phyloP scores from a whole-genome alignment of 2,797 vertebrate genomes.

The Alcedo quadribrachys region DNA sequence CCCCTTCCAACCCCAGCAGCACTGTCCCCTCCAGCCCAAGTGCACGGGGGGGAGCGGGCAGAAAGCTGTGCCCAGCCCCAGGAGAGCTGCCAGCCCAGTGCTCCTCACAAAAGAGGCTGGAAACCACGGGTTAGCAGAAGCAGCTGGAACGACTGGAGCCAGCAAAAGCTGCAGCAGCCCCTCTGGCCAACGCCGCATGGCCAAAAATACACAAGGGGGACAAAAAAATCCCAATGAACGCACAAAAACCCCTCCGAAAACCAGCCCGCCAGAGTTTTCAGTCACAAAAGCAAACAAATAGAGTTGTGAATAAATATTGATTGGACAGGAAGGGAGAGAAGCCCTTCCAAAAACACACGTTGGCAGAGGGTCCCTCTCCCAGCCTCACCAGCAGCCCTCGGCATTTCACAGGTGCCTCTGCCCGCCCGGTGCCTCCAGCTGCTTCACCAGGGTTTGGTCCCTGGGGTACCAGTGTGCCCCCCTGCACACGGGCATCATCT shows the following conservation, averaged over 20 bases:
- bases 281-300: conserved; percentile 64
- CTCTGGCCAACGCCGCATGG: neutral
- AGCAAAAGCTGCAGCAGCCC: conserved; percentile 11
- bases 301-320: conserved; percentile 72
- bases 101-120: neutral
- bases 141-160: conserved; percentile 42
- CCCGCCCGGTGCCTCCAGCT: neutral
- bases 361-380: neutral
- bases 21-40: neutral
- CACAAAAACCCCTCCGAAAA: neutral
- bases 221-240: neutral
- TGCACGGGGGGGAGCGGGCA: accelerated
- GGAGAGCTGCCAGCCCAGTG: neutral
- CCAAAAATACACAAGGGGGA: conserved; percentile 53
- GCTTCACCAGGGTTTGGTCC: neutral
- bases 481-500: accelerated
- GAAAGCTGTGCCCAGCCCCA: neutral
- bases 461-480: neutral
- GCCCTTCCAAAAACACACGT: neutral
- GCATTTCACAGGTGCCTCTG: neutral
- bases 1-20: neutral
- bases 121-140: neutral
- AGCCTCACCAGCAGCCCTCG: neutral
- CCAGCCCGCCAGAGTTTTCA: conserved; percentile 11
- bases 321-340: conserved; percentile 58